A percentile compares a stretch with the other conserved stretches of the same genome.
Evolutionary conservation across 2,113 vertebrate species (phyloP).

Genomic region (Elachura formosa): DNA sequence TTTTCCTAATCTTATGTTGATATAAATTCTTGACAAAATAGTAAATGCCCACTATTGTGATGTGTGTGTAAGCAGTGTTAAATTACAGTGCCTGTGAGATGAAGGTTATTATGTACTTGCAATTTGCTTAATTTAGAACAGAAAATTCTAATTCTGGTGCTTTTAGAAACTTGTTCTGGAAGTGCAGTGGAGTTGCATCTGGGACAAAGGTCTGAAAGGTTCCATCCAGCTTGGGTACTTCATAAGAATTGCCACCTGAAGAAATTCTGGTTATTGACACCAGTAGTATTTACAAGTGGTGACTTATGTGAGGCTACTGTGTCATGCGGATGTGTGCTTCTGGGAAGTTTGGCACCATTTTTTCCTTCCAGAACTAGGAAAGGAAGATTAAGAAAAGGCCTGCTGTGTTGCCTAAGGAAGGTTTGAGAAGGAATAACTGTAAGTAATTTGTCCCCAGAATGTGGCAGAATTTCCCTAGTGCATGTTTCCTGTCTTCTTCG

Average conservation of each 20-base stretch:
- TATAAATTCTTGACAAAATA: background rate
- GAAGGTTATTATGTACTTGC: background rate
- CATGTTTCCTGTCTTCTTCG: background rate
- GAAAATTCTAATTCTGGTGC: background rate
- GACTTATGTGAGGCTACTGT: background rate
- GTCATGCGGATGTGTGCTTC: accelerated
- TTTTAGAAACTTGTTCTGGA: background rate
- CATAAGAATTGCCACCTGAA: background rate
- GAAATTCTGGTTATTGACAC: background rate
- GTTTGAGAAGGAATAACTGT: background rate
- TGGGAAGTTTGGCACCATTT: background rate
- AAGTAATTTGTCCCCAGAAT: background rate
- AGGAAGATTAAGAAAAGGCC: background rate
- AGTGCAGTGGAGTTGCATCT: background rate
- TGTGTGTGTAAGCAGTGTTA: background rate
- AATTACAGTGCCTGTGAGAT: background rate
- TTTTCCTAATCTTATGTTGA: background rate
- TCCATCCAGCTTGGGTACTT: background rate
- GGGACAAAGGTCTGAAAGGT: background rate
- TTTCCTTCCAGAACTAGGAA: background rate
- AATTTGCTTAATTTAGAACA: background rate
- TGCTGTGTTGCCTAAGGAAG: background rate
- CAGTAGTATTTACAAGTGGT: background rate
- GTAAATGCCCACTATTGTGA: background rate
- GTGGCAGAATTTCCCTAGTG: background rate